Base-by-base conservation (phyloP, 37 sponge, comb jelly and placozoan genomes). In the Dysidea cf. avara region DNA sequence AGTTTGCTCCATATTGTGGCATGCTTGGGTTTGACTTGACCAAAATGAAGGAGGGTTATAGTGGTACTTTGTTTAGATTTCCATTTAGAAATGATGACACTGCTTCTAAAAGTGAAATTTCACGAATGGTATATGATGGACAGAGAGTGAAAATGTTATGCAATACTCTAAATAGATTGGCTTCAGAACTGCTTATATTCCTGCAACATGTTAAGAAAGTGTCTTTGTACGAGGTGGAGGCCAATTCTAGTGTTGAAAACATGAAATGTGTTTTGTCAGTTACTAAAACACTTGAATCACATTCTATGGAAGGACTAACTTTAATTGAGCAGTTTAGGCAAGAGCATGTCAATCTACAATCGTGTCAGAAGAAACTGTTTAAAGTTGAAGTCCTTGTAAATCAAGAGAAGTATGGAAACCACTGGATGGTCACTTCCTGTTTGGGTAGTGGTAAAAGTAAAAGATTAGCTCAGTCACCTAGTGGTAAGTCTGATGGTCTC, bases 51-150 rank as follows among this genome's bases (percentile, higher is more conserved):
- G 76, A 67, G 6, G 77, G 79, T 17, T 92, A 72, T 55, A 22
- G 68, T 54, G 88, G 93, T 14, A 92, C 93, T 0, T 46, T 92
- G 20, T 92, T 92, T 46, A 64, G 93, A 4, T 76, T 92, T 60
- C 93, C 93, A 32, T 66, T 87, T 26, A 75, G 93, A 16, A 31
- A 47, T 30, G 18, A 26, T 5, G 33, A 13, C 0, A 68, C 64
- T n/a, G 51, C 74, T 30, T 20, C n/a, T 0, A 36, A 33, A 2
- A 75, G 81, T 75, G 58, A 80, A 54, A 86, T 86, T 30, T 76
- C 54, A 39, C 21, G 60, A 14, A 56, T 70, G 26, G 52, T 61
- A 22, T 62, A 64, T 40, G 43, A 55, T 53, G 6, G 32, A 62
- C 39, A 61, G 16, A 28, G 51, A 9, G 48, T 74, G 1, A 28